Evolutionary conservation across 2,113 vertebrate species (phyloP), one percentile per base, ranked within the genome.

Genomic region (Oenanthe melanoleuca): DNA sequence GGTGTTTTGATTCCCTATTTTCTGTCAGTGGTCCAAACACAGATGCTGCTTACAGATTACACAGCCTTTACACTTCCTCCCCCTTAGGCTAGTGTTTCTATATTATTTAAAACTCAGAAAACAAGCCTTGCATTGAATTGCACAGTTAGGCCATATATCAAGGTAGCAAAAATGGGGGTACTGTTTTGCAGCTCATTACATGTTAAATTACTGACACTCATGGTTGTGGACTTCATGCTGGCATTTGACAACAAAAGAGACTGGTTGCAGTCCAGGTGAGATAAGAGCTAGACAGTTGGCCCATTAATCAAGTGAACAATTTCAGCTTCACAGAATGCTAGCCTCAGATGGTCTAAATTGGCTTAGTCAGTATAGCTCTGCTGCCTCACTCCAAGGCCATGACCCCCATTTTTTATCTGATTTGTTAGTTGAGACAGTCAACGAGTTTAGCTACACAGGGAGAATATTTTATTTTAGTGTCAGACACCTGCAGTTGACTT

Each of bases 221-320:
- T 67, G 37, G 11, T 64, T 92, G 64, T 80, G 80, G 75, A 71
- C 69, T 81, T 83, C 8, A 1, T 52, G 57, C 53, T 85, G 75
- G 49, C 45, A 26, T 71, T 86, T 93, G 82, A 90, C 80, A 89
- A 40, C 84, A 87, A 57, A 85, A 88, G 34, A 74, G 52, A 49
- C 59, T 93, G 92, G 52, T 85, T 83, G 28, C 71, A 47, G 64
- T 86, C 47, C 88, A 90, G 94, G 67, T 86, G 93, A 94, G 94
- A 71, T 56, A 84, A 94, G 79, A 95, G 53, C 57, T 90, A 67
- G 75, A 60, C 93, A 92, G 75, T 50, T 94, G 88, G 92, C 79
- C 57, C 37, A 84, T 96, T 95, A 96, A 96, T 92, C 90, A 95
- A 95, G 61, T 47, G 75, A 95, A 88, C 80, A 91, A 86, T 95